A percentile compares a stretch with the other conserved stretches of the same genome.
These are phyloP conservation scores for Galerucella nymphaeae DNA, from an alignment of 2,888 invertebrate species.

Conservation along the genomic window DNA sequence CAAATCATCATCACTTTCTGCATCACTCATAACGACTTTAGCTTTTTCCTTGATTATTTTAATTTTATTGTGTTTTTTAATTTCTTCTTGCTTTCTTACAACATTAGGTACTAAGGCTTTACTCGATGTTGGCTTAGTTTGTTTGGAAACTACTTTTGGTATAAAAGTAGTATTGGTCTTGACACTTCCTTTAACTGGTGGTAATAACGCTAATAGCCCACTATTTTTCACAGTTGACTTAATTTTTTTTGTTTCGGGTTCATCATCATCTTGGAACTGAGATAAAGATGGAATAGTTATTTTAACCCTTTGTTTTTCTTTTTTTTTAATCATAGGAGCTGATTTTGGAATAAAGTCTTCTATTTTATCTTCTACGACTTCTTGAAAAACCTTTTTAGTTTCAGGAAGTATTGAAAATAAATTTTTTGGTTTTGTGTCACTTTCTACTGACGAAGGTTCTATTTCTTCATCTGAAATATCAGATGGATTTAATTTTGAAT, in stretches of 20 bases:
- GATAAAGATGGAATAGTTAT: constrained; percentile 57
- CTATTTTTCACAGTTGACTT: constrained; percentile 51
- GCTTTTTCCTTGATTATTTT: constrained; percentile 36
- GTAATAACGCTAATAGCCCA: constrained; percentile 54
- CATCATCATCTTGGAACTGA: constrained; percentile 51
- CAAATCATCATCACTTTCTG: constrained; percentile 55
- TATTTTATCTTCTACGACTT: constrained; percentile 48
- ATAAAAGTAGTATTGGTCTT: constrained; percentile 54
- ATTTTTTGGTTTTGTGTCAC: constrained; percentile 19
- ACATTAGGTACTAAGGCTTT: constrained; percentile 38
- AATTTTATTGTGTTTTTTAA: constrained; percentile 37
- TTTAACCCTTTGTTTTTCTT: constrained; percentile 54
- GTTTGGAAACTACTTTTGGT: constrained; percentile 49
- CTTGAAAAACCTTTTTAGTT: constrained; percentile 42
- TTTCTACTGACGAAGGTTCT: background rate
- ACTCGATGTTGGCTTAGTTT: constrained; percentile 33
- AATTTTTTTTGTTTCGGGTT: constrained; percentile 48
- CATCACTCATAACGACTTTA: constrained; percentile 47
- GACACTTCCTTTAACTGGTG: constrained; percentile 54
- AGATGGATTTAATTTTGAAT: constrained; percentile 1
- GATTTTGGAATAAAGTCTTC: constrained; percentile 59
- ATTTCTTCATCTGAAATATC: constrained; percentile 4
- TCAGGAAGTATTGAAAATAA: constrained; percentile 53
- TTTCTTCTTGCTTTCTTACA: constrained; percentile 44
- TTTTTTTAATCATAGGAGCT: constrained; percentile 36